phyloP scores from a whole-genome alignment of 2,113 vertebrate genomes.

The Zosterops pallidus region DNA sequence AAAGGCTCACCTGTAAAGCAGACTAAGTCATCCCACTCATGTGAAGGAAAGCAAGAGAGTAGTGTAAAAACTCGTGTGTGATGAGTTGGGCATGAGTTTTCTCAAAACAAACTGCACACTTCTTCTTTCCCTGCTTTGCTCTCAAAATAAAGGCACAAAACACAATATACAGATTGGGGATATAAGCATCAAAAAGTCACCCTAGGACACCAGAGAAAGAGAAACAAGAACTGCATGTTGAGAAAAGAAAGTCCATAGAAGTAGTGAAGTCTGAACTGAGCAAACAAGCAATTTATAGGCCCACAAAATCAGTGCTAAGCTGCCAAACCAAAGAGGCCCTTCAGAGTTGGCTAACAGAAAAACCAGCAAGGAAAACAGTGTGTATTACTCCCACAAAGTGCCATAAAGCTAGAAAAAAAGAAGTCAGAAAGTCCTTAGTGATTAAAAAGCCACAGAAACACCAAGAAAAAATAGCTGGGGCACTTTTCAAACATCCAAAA shows the following conservation, averaged over 20 bases:
- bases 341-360: constrained; percentile 58
- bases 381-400: constrained; percentile 22
- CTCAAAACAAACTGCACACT: too few species aligned
- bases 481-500: neutral
- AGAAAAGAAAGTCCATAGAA: constrained; percentile 3
- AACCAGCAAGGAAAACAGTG: constrained; percentile 51
- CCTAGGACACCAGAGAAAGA: neutral
- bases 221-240: neutral
- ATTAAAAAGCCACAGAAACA: constrained; percentile 60
- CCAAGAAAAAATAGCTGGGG: constrained; percentile 32
- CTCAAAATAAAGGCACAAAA: too few species aligned
- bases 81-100: too few species aligned
- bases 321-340: constrained; percentile 55
- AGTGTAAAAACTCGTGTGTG: too few species aligned
- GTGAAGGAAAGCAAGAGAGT: too few species aligned
- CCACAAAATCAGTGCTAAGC: constrained; percentile 42
- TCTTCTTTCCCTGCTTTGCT: too few species aligned
- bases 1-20: too few species aligned
- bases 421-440: constrained; percentile 19
- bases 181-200: too few species aligned
- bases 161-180: too few species aligned
- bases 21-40: too few species aligned
- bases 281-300: constrained; percentile 32
- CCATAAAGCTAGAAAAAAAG: constrained; percentile 37
- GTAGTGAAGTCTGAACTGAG: constrained; percentile 10